Conservation (phyloP, 2,888 invertebrate species). For the Autographa pulchrina region DNA sequence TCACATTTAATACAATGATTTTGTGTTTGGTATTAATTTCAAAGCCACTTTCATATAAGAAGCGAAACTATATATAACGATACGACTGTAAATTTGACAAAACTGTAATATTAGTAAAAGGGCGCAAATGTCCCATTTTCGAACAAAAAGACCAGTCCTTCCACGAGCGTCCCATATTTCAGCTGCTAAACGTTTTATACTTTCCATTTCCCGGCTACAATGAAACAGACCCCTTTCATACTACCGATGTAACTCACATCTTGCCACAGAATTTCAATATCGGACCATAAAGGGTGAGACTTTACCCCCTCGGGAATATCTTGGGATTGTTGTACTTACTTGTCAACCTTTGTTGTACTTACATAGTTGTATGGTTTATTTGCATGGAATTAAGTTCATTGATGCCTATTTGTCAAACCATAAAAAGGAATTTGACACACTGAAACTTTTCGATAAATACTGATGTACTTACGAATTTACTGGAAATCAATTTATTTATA, state of each 20-base stretch:
- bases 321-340: slow-evolving; percentile 59
- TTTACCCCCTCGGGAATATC: slow-evolving; percentile 66
- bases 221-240: slow-evolving; percentile 17
- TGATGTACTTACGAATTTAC: too few species aligned
- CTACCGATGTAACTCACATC: slow-evolving; percentile 55
- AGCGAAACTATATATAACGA: too few species aligned
- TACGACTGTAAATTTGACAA: too few species aligned
- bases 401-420: too few species aligned
- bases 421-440: too few species aligned
- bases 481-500: too few species aligned
- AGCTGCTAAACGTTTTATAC: slow-evolving; percentile 12
- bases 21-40: too few species aligned
- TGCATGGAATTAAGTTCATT: slow-evolving; percentile 18
- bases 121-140: neutral
- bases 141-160: neutral
- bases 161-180: slow-evolving; percentile 4
- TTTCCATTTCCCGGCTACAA: slow-evolving; percentile 13
- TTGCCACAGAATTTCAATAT: slow-evolving; percentile 74
- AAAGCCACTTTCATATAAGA: too few species aligned
- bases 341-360: slow-evolving; percentile 50
- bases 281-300: slow-evolving; percentile 62
- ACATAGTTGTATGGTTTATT: slow-evolving; percentile 14
- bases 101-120: neutral
- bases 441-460: too few species aligned
- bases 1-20: too few species aligned